Evolutionary conservation across 2,113 vertebrate species (phyloP), one percentile per base, ranked within the genome.

Genomic region (Ariopsis seemanni): DNA sequence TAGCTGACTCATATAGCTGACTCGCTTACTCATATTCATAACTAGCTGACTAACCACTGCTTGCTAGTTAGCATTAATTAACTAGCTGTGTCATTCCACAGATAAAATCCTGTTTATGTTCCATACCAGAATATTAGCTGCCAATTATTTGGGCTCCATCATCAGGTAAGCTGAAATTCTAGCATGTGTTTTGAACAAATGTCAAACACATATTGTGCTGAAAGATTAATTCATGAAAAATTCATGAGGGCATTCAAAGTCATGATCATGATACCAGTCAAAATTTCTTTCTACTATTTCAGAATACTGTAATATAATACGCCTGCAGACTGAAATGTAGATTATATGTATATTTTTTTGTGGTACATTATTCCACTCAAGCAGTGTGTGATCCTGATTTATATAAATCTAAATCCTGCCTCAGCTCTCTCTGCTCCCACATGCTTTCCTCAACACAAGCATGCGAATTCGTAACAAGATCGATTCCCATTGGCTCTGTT

Each of bases 401-500:
- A 58, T 18, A 34, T 4, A 34, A 55, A 55, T 58, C 27, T 10
- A 58, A 60, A 17, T 34, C 27, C 34, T 42, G 9, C 42, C 57
- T 79, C 75, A 17, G 52, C 25, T 22, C 30, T 22, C 57, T 30
- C 15, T 1, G n/a, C 14, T 80, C 27, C 14, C 25, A 55, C 75
- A 58, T 15, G 22, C 22, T 78, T 25, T 53, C 72, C 34, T 18
- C 27, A 22, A 42, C 63, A 53, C 50, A 69, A 82, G 78, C 86
- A 85, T 90, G 90, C 79, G 84, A 89, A 89, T 84, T 89, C 7
- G 25, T 2, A 8, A 67, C n/a, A 67, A 34, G 83, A 90, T 90
- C 79, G 88, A 90, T 90, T 89, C 88, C 88, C 84, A 86, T 86
- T 83, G 85, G 6, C 67, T 81, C 12, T 25, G 15, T 71, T 58